Evolutionary conservation across 1,140 invertebrate genomes (phyloP), one percentile per base, ranked within the genome.

Genomic region (Plectus sambesii): DNA sequence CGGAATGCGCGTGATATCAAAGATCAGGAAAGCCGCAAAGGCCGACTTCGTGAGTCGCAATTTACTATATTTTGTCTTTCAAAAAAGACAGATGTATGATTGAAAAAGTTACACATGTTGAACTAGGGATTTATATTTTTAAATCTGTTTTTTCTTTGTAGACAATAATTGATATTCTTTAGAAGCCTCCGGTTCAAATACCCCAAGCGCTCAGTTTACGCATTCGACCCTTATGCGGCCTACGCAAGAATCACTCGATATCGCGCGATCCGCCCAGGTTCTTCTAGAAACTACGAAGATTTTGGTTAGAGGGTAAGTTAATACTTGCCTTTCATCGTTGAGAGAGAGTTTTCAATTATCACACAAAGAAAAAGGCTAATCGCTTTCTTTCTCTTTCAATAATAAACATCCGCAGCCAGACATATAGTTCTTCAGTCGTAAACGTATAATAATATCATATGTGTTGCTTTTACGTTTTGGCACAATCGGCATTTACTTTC

Each of bases 191-290:
- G n/a, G n/a, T n/a, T n/a, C 20, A 45, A 15, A 29, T 60, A 63
- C 36, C 19, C 51, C 27, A 36, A 45, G 3, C 53, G 56, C 66
- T 15, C 44, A 69, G 2, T 64, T 65, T 24, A 47, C 66, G 6
- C 65, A 67, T 47, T 47, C 48, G 6, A 54, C 66, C 47, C 66
- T 67, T 66, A 67, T 67, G 64, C 50, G 64, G 42, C 47, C 64
- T 23, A 69, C 66, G 37, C 47, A 39, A 8, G 61, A 68, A 49
- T 59, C 64, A 2, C 50, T 56, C 17, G 43, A 57, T 27, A 48
- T 67, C 0, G 46, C 53, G 20, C 53, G 54, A 45, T 56, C 58
- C 25, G 52, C 63, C 5, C 51, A 53, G 25, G 42, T 67, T 37
- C 51, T 67, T 22, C 44, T 67, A 4, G 64, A 67, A 43, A 63